Conservation (phyloP, 2,888 invertebrate genomes). For the Drosophila maculinotata region DNA sequence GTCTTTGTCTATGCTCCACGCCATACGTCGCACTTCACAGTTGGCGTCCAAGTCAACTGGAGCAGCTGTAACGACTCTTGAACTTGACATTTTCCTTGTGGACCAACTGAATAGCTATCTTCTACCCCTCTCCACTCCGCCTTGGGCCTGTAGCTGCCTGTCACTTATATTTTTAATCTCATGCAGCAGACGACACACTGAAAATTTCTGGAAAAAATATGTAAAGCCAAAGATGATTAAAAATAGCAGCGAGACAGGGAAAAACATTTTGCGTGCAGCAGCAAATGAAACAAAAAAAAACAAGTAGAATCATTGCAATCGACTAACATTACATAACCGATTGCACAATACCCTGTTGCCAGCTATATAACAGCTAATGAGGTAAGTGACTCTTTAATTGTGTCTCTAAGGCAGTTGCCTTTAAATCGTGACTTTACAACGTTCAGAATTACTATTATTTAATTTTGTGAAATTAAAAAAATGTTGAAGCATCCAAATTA, state of each 20-base stretch:
- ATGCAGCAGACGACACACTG: conserved; percentile 61
- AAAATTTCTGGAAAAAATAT: conserved; percentile 40
- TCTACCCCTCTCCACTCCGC: background rate
- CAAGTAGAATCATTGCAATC: conserved; percentile 2
- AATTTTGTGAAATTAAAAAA: no score
- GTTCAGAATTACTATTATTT: no score
- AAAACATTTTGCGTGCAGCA: conserved; percentile 33
- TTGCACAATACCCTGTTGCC: background rate
- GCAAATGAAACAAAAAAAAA: conserved; percentile 6
- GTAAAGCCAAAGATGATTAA: conserved; percentile 50
- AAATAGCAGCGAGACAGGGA: conserved; percentile 48
- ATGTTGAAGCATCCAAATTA: no score
- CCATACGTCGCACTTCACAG: conserved; percentile 38
- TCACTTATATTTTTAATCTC: conserved; percentile 76
- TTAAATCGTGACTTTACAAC: no score
- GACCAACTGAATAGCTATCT: conserved; percentile 10
- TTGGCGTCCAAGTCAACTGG: conserved; percentile 32
- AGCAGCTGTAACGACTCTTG: conserved; percentile 79
- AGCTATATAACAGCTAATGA: no score
- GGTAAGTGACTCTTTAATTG: no score
- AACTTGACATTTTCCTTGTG: conserved; percentile 77
- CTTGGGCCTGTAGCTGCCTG: conserved; percentile 43
- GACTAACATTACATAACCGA: background rate
- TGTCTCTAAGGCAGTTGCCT: no score
- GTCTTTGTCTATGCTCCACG: conserved; percentile 17